Conservation (phyloP, 2,888 invertebrate species). For the Stenchaetothrips biformis region DNA sequence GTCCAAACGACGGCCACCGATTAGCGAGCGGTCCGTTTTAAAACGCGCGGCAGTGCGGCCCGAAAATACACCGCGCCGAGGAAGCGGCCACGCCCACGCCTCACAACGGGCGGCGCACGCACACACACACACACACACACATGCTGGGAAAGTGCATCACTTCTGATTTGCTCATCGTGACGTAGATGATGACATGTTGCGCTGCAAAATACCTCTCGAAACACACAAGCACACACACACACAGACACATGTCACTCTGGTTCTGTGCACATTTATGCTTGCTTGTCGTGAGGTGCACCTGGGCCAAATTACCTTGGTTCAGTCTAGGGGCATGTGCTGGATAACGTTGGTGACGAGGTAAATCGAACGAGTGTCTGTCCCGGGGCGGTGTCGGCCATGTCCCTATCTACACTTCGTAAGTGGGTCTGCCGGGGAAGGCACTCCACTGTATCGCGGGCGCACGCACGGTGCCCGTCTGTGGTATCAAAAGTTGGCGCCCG, state of each 20-base stretch:
- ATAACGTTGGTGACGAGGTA: not conserved
- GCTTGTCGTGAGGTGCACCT: too few species aligned
- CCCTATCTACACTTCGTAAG: too few species aligned
- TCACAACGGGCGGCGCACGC: not conserved
- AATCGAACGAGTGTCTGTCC: not conserved
- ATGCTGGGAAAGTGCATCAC: not conserved
- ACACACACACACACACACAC: not conserved
- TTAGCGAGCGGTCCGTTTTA: too few species aligned
- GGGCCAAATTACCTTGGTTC: not conserved
- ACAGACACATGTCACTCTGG: not conserved
- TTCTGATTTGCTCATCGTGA: not conserved
- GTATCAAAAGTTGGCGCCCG: too few species aligned
- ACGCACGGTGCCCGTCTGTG: too few species aligned
- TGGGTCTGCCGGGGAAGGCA: too few species aligned
- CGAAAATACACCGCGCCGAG: not conserved
- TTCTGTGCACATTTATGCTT: too few species aligned
- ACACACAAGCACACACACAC: not conserved
- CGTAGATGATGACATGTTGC: too few species aligned
- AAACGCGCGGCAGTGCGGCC: too few species aligned
- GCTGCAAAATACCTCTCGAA: too few species aligned
- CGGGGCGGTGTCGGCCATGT: not conserved
- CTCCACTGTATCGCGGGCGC: too few species aligned
- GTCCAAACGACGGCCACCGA: too few species aligned
- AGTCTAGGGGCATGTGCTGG: conserved; percentile 16
- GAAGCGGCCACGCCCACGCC: not conserved